phyloP scores from a whole-genome alignment of 2,113 vertebrate genomes.

The Pipa parva region DNA sequence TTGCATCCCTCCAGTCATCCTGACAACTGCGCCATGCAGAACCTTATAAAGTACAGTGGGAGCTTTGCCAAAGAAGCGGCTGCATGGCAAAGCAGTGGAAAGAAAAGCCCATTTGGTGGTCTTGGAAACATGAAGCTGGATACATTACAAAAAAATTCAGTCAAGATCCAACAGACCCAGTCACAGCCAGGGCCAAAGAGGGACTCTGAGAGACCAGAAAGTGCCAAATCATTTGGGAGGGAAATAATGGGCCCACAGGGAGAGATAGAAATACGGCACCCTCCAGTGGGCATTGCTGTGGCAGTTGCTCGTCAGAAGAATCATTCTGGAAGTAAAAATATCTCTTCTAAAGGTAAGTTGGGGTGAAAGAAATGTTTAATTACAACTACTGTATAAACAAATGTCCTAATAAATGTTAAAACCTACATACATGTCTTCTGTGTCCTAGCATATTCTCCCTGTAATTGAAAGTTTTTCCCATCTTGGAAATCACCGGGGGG shows the following conservation, averaged over 20 bases:
- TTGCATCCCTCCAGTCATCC: slow-evolving; percentile 55
- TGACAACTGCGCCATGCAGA: slow-evolving; percentile 93
- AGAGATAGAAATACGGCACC: slow-evolving; percentile 87
- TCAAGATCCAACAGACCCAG: slow-evolving; percentile 66
- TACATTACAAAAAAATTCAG: slow-evolving; percentile 45
- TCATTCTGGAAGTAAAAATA: slow-evolving; percentile 74
- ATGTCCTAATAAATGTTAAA: too few relatives aligned
- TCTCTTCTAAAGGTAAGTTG: slow-evolving; percentile 80
- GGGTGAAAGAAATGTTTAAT: too few relatives aligned
- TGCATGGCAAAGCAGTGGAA: slow-evolving; percentile 68
- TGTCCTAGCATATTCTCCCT: too few relatives aligned
- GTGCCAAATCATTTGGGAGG: slow-evolving; percentile 80
- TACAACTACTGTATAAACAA: too few relatives aligned
- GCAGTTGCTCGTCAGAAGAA: slow-evolving; percentile 92
- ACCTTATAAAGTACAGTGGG: slow-evolving; percentile 93
- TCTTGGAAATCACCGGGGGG: too few relatives aligned
- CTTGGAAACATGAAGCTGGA: slow-evolving; percentile 79
- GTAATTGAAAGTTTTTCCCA: too few relatives aligned
- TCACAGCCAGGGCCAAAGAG: slow-evolving; percentile 72
- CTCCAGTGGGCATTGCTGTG: slow-evolving; percentile 91
- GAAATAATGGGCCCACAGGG: slow-evolving; percentile 75
- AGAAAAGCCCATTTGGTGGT: slow-evolving; percentile 84
- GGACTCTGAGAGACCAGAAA: slow-evolving; percentile 86
- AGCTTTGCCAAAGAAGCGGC: slow-evolving; percentile 79
- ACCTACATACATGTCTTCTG: too few relatives aligned